Evolutionary conservation across 2,797 vertebrate species (phyloP), one percentile per base, ranked within the genome.

Genomic region (Myripristis murdjan): DNA sequence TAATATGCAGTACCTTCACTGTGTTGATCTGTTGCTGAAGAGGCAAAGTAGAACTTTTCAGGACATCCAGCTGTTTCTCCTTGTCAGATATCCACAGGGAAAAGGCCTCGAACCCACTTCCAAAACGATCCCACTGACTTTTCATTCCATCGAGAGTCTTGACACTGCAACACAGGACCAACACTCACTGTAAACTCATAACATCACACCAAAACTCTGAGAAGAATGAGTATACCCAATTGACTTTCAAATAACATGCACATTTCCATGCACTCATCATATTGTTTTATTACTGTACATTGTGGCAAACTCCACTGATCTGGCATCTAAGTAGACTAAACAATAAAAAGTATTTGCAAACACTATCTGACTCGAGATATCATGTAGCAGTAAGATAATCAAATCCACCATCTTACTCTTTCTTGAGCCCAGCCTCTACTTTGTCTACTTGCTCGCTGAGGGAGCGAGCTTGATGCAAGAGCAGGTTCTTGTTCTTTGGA

Each of bases 11-110:
- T 90, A 98, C 98, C 97, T 98, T 96, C 11, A 98, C 92, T 68
- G 93, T 93, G 84, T 73, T 91, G 73, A 97, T 96, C 92, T 99
- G 96, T 68, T 93, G 89, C 33, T 97, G 94, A 82, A 96, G 91
- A 71, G 96, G 90, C 69, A 91, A 85, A 47, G 93, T 83, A 1
- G 96, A 94, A 8, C 86, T 88, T 90, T 97, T 97, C 86, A 97
- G 75, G 31, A 61, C 80, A 75, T 95, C 94, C 85, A 99, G 86
- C 80, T 96, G 94, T 82, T 96, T 97, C 89, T 98, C 97, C 83
- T 95, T 97, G 82, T 96, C 95, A 73, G 95, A 94, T 90, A 99
- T 97, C 98, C 98, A 99, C 61, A 82, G 18, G 70, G 96, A 97
- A 87, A 99, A 95, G 51, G 87, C 86, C 90, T 98, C 97, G 94